Base-by-base conservation (phyloP, 2,888 invertebrate species). In the Mechanitis messenoides region DNA sequence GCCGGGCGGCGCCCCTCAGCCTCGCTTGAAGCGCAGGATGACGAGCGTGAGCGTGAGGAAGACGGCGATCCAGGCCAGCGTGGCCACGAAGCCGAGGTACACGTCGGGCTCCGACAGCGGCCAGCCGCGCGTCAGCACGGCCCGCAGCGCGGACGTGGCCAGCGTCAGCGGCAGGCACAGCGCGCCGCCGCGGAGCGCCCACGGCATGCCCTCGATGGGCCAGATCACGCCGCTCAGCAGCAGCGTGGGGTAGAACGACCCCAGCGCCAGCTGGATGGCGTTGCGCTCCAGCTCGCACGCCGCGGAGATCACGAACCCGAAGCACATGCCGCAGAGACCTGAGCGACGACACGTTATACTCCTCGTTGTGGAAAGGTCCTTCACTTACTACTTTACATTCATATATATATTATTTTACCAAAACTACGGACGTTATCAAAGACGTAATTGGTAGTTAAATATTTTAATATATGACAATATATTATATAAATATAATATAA, bases 131-230 rank as follows among this genome's bases (percentile, higher is more conserved):
- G 96, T 96, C 56, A 97, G 91, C 85, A 97, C 95, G 59, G 95
- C 95, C 58, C 98, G 91, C 58, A 98, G 90, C 1, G 97, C 94
- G 53, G 97, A 95, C n/a, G 97, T 97, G n/a, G 97, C 97, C 79
- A 97, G 91, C 0, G 98, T 98, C 58, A 97, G 87, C 0, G 98
- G 98, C 58, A 98, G 92, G 72, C 94, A 94, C 55, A 95, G 92
- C 1, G 97, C 95, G 59, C 97, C 92, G 83, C 96, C 96, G 71
- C 95, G 92, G 45, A 98, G 88, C 63, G 95, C 91, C 73, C 93
- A 92, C 2, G 98, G 98, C 96, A 98, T 98, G 61, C 97, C 97
- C 82, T 98, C 97, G 66, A 98, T 94, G 63, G 98, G 98, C 98
- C 98, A 98, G 77, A 98, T 97, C 47, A 98, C 97, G 61, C 98